Base-by-base conservation (phyloP, 2,888 invertebrate species). In the Tipula vernalis region DNA sequence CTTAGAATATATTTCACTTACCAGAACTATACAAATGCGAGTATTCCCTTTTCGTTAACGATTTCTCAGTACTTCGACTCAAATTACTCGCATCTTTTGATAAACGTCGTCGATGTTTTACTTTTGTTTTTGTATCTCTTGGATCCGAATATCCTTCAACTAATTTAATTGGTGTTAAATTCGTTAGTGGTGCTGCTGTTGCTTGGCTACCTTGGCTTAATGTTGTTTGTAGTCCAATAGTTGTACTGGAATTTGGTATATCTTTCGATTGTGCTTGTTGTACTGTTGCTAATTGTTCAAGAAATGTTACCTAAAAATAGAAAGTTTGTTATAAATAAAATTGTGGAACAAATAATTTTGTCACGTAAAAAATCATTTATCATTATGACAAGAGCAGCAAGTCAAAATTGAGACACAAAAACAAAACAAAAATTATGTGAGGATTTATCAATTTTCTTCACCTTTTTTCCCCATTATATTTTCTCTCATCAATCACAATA, bases 121-220 rank as follows among this genome's bases (percentile, higher is more conserved):
- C 90, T 87, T 90, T 90, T 71, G 71, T 71, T 86, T 90, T 91
- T 41, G 91, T 90, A 87, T 91, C 91, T 89, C 91, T 91, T 42
- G 91, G 91, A 89, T 91, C 91, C 15, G 91, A 91, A 87, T 91
- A 91, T 86, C 91, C 91, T 88, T 91, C 91, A 88, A 91, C 90
- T 86, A 91, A 89, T 89, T 91, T 91, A 86, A 91, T 90, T 84
- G 90, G 90, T 86, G 90, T 86, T 90, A 90, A 87, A 90, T 87
- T 86, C 89, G 90, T 71, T 71, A 10, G 28, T 10, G 18, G 71
- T 10, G 90, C 87, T 87, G 88, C 87, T 88, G 87, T 86, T 87
- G 85, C 18, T 51, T 87, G 8, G 87, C 88, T 51, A 51, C 51
- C 51, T 15, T 51, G 71, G 10, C 28, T 71, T 10, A 28, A 39